These are phyloP conservation scores for Micromys minutus DNA, from an alignment of 2,113 vertebrate species.

Conservation along the genomic window DNA sequence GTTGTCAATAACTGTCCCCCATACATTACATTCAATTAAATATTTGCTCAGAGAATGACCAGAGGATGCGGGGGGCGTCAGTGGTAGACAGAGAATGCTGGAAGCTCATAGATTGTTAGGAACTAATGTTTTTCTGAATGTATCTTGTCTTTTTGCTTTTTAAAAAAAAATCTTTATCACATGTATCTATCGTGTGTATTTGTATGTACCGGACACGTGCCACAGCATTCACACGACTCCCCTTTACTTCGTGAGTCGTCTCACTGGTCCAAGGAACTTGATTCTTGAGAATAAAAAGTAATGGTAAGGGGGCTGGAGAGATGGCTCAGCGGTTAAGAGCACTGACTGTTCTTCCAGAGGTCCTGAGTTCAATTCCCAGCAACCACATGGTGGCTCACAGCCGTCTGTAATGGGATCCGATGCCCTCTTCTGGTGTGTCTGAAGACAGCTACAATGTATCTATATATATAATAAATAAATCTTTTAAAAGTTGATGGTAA, in stretches of 20 bases:
- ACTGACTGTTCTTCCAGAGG: no score
- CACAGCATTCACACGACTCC: neutral
- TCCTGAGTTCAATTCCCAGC: no score
- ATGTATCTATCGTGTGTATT: neutral
- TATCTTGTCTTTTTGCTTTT: neutral
- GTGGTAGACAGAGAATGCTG: neutral
- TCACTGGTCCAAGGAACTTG: neutral
- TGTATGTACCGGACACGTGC: neutral
- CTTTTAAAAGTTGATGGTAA: neutral
- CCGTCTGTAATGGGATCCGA: no score
- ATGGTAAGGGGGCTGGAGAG: no score
- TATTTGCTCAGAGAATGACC: conserved; percentile 30
- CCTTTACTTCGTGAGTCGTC: neutral
- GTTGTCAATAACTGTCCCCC: conserved; percentile 11
- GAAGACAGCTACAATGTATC: no score
- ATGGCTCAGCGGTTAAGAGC: no score
- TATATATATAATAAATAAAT: no score
- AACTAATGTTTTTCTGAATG: neutral
- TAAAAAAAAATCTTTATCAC: neutral
- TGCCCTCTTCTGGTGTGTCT: no score
- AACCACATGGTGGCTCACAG: no score
- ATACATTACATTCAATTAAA: neutral
- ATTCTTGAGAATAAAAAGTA: conserved; percentile 9
- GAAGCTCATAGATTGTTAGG: neutral
- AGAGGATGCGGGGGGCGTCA: neutral